Conservation (phyloP, 2,888 invertebrate species). For the Syritta pipiens region DNA sequence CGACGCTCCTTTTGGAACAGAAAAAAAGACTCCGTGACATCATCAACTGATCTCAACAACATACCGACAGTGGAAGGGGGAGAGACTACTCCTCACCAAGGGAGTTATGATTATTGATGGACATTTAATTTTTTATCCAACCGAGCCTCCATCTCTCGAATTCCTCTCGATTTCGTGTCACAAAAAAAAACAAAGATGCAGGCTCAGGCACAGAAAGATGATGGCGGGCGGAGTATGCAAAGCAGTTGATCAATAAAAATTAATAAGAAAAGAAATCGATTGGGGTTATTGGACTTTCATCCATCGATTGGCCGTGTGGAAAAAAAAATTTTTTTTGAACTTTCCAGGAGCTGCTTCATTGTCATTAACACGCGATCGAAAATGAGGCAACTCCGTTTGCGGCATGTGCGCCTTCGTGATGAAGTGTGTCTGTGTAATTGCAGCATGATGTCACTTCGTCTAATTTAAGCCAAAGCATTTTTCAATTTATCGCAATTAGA, state of each 20-base stretch:
- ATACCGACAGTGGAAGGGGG: too few species aligned
- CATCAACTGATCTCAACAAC: constrained; percentile 22
- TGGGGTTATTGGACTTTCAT: too few species aligned
- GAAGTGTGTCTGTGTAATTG: neutral
- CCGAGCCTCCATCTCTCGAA: neutral
- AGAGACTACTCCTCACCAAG: too few species aligned
- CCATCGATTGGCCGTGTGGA: too few species aligned
- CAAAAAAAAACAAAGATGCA: constrained; percentile 13
- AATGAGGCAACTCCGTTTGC: neutral
- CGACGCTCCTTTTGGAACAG: constrained; percentile 2
- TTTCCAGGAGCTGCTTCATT: too few species aligned
- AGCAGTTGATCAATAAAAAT: constrained; percentile 28
- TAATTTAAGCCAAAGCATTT: constrained; percentile 5
- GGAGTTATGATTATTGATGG: constrained; percentile 28
- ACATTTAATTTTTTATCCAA: constrained; percentile 8
- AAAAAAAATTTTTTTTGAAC: too few species aligned
- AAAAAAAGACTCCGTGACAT: constrained; percentile 5
- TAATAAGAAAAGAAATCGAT: constrained; percentile 33
- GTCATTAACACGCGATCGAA: constrained; percentile 10
- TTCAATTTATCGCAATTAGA: constrained; percentile 19
- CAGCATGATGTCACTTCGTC: neutral
- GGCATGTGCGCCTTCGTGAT: neutral
- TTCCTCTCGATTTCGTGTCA: too few species aligned
- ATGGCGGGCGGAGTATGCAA: constrained; percentile 15
- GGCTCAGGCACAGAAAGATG: neutral